These are phyloP conservation scores for Menidia beryllina DNA, from an alignment of 2,113 vertebrate genomes.

Conservation along the genomic window DNA sequence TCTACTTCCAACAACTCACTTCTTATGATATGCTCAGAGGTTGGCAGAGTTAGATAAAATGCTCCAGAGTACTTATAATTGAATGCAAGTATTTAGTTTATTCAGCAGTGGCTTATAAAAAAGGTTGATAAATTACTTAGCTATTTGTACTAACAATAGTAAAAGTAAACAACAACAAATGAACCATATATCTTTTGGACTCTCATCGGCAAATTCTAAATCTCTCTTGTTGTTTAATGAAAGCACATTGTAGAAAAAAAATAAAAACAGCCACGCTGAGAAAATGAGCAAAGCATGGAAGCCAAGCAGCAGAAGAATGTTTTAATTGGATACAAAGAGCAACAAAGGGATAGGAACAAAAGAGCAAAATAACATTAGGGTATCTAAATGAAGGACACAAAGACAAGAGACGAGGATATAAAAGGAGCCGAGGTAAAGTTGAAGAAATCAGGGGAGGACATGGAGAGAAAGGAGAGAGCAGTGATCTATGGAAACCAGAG, in stretches of 20 bases:
- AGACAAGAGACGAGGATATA: not conserved
- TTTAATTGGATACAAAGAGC: too few relatives aligned
- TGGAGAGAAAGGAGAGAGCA: conserved; percentile 1
- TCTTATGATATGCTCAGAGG: too few relatives aligned
- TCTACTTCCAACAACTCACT: too few relatives aligned
- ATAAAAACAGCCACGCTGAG: not conserved
- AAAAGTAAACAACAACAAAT: not conserved
- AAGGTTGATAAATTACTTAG: not conserved
- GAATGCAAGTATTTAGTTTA: not conserved
- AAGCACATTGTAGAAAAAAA: not conserved
- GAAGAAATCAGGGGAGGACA: not conserved
- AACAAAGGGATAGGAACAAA: too few relatives aligned
- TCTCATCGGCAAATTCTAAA: not conserved
- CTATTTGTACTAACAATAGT: not conserved
- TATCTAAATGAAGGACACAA: not conserved
- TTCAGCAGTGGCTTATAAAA: not conserved
- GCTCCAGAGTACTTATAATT: not conserved
- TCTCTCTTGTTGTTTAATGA: not conserved
- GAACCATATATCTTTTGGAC: not conserved
- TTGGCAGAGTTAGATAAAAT: not conserved
- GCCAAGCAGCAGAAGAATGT: too few relatives aligned
- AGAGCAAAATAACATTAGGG: too few relatives aligned
- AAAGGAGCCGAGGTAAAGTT: not conserved
- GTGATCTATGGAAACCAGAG: conserved; percentile 12
- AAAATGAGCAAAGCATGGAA: not conserved